Evolutionary conservation across 2,888 invertebrate species (phyloP).

Genomic region (Prenolepis imparis): DNA sequence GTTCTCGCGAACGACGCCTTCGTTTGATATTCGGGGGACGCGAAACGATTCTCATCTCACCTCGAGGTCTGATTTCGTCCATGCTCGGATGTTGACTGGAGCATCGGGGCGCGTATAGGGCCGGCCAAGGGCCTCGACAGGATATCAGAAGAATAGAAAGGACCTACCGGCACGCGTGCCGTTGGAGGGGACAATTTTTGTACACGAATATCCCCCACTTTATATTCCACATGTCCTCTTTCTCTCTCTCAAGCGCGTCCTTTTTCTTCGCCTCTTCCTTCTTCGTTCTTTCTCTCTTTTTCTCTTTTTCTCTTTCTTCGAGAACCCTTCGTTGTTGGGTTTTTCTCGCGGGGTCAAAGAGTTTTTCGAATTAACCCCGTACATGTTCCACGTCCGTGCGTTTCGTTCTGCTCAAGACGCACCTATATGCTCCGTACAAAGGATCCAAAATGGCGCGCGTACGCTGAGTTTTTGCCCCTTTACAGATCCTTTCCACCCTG

Average conservation of each 20-base stretch:
- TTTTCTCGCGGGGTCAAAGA: constrained; percentile 75
- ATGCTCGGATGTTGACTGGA: constrained; percentile 85
- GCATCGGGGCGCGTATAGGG: constrained; percentile 69
- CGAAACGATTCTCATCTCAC: constrained; percentile 58
- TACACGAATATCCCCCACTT: constrained; percentile 71
- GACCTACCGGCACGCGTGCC: constrained; percentile 74
- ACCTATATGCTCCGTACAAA: constrained; percentile 73
- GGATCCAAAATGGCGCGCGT: constrained; percentile 75
- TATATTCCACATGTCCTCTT: constrained; percentile 57
- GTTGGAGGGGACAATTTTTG: constrained; percentile 82
- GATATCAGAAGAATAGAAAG: constrained; percentile 86
- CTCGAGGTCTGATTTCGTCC: constrained; percentile 79
- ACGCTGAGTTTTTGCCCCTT: constrained; percentile 23
- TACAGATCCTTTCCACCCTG: constrained; percentile 59
- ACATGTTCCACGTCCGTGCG: constrained; percentile 54
- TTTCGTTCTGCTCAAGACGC: constrained; percentile 14
- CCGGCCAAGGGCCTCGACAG: constrained; percentile 80
- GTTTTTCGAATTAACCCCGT: constrained; percentile 80
- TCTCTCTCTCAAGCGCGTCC: background rate
- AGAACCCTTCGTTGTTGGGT: constrained; percentile 66
- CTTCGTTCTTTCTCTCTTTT: constrained; percentile 8
- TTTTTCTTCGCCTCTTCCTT: constrained; percentile 32
- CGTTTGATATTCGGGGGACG: constrained; percentile 47
- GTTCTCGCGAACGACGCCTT: constrained; percentile 45
- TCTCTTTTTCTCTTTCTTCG: constrained; percentile 55